Evolutionary conservation across 1,140 invertebrate genomes (phyloP).

Genomic region (Drosophila tropicalis): DNA sequence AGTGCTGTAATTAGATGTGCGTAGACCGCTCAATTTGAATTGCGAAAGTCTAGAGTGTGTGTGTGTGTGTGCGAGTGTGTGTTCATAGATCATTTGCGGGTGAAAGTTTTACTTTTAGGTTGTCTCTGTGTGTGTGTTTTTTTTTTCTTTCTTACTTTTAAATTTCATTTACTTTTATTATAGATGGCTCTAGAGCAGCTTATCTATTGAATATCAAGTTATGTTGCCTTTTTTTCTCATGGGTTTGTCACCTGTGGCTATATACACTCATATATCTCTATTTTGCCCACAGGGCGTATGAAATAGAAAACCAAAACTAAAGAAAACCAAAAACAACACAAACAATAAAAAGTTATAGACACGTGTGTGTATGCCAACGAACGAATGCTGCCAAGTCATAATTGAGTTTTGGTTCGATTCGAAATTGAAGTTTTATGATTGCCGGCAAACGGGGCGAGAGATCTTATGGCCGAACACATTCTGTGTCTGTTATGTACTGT

Average conservation of each 20-base stretch:
- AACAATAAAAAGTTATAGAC: slow-evolving; percentile 43
- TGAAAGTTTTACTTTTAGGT: slow-evolving; percentile 62
- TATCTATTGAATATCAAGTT: slow-evolving; percentile 81
- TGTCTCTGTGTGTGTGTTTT: slow-evolving; percentile 9
- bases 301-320: slow-evolving; percentile 47
- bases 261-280: slow-evolving; percentile 25
- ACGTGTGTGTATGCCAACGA: slow-evolving; percentile 53
- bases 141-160: slow-evolving; percentile 30
- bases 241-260: slow-evolving; percentile 75
- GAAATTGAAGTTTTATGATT: slow-evolving; percentile 21
- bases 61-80: slow-evolving; percentile 32
- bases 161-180: slow-evolving; percentile 75
- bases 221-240: slow-evolving; percentile 66
- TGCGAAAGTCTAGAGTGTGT: slow-evolving; percentile 63
- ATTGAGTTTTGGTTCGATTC: slow-evolving; percentile 69
- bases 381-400: slow-evolving; percentile 66
- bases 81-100: slow-evolving; percentile 71
- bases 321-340: not conserved
- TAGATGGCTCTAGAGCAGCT: slow-evolving; percentile 51
- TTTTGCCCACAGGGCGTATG: slow-evolving; percentile 56
- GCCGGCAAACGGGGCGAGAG: not conserved
- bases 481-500: slow-evolving; percentile 31
- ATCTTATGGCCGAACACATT: too few relatives aligned
- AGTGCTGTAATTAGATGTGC: slow-evolving; percentile 75
- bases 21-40: slow-evolving; percentile 49